Base-by-base conservation (phyloP, 1,140 invertebrate genomes). In the Achatina immaculata region DNA sequence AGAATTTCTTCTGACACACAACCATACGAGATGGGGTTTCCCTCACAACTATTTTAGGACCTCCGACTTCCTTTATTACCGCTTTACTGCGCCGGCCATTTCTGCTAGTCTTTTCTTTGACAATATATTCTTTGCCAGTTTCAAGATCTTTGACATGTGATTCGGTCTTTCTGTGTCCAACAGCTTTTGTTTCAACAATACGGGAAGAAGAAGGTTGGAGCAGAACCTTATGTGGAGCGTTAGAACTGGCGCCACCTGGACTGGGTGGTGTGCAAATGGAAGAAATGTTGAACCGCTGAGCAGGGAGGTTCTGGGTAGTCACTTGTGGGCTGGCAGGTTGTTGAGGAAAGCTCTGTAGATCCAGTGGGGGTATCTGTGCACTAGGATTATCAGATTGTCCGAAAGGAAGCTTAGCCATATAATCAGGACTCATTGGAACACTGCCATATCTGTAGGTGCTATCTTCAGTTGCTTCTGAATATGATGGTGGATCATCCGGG, bases 51-150 rank as follows among this genome's bases (percentile, higher is more conserved):
- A 55, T 76, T 40, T 34, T 65, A 1, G 51, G 51, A n/a, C 74
- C 74, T 19, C 74, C 74, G n/a, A 76, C 51, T 65, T 76, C 74
- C 21, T 34, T 19, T 36, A 76, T 65, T 1, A 76, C 43, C n/a
- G 38, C 40, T 43, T 76, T 76, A 34, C 74, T 76, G 9, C 55
- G 51, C 9, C 55, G 14, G 36, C 74, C 74, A 65, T 36, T 76
- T 38, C 34, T 36, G 28, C 74, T 76, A 2, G 31, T 40, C 24
- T 65, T 76, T 43, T 76, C 43, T 36, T 45, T 62, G 36, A 76
- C 36, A 38, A 14, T 48, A 55, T 76, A 76, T 51, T 58, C 58
- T 31, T 62, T 58, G 28, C 74, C 74, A 36, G 74, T 76, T 40
- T 76, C 34, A 40, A 76, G 74, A 45, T 76, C 74, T 36, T 28